phyloP scores from a whole-genome alignment of 2,797 vertebrate species.

The Acridotheres tristis region DNA sequence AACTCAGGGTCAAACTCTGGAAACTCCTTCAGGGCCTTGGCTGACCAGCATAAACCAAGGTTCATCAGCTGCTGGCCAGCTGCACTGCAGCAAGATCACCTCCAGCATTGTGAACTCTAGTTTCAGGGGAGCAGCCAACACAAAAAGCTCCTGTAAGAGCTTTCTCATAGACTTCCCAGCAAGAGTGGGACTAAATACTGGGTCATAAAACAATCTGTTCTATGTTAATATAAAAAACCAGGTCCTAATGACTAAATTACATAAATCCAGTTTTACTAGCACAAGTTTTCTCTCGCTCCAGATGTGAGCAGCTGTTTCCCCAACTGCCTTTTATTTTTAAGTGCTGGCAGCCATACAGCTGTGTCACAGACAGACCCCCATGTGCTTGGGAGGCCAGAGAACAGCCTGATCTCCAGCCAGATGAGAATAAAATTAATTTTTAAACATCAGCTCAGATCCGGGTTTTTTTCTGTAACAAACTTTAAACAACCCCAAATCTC shows the following conservation, averaged over 20 bases:
- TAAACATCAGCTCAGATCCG: neutral
- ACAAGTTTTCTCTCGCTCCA: neutral
- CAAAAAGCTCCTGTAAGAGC: neutral
- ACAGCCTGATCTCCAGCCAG: neutral
- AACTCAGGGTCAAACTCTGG: neutral
- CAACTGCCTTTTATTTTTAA: neutral
- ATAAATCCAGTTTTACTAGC: neutral
- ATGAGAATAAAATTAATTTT: neutral
- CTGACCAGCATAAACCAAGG: neutral
- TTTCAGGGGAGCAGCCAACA: neutral
- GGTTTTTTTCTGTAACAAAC: neutral
- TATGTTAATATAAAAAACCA: neutral
- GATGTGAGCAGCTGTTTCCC: constrained; percentile 37
- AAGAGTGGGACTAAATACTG: neutral
- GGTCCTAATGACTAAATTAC: neutral
- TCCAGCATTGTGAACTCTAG: neutral
- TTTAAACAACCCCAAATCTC: neutral
- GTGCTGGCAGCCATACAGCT: neutral
- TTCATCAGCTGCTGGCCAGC: neutral
- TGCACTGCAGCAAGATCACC: neutral
- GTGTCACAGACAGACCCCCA: neutral
- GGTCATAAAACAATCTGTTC: neutral
- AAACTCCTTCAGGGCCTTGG: neutral
- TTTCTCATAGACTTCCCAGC: neutral
- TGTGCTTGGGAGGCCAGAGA: neutral